Evolutionary conservation across 1,140 invertebrate genomes (phyloP).

Genomic region (Anagrus nilaparvatae): DNA sequence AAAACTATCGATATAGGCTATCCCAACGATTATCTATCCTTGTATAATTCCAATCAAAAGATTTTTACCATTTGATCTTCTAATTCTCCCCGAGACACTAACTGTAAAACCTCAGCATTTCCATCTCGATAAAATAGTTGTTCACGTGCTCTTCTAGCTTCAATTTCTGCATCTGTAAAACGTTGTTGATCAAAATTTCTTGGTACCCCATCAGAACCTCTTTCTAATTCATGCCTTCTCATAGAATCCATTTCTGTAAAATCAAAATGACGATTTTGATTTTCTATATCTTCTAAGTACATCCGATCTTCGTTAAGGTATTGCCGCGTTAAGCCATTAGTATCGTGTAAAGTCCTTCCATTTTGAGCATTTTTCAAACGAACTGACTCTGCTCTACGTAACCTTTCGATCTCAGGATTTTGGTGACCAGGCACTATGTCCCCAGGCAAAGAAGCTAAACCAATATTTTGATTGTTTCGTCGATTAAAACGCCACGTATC

Average conservation of each 20-base stretch:
- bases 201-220: slow-evolving; percentile 52
- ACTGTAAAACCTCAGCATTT: slow-evolving; percentile 66
- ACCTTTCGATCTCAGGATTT: background rate
- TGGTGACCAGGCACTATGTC: slow-evolving; percentile 22
- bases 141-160: slow-evolving; percentile 43
- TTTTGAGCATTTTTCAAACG: too few species aligned
- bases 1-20: too few species aligned
- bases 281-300: slow-evolving; percentile 41
- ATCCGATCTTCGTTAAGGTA: slow-evolving; percentile 29
- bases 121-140: slow-evolving; percentile 71
- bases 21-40: slow-evolving; percentile 41
- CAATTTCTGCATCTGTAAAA: slow-evolving; percentile 25
- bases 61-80: slow-evolving; percentile 63
- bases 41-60: slow-evolving; percentile 39
- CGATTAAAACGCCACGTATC: slow-evolving; percentile 66
- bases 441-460: slow-evolving; percentile 33
- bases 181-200: slow-evolving; percentile 15
- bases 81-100: slow-evolving; percentile 60
- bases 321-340: slow-evolving; percentile 11
- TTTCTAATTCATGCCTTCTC: slow-evolving; percentile 60
- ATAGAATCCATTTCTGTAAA: slow-evolving; percentile 57
- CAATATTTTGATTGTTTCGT: slow-evolving; percentile 42
- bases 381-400: background rate
- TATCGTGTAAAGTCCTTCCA: slow-evolving; percentile 7
- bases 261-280: slow-evolving; percentile 28